Base-by-base conservation (phyloP, 1,140 invertebrate genomes). In the Euschistus heros region DNA sequence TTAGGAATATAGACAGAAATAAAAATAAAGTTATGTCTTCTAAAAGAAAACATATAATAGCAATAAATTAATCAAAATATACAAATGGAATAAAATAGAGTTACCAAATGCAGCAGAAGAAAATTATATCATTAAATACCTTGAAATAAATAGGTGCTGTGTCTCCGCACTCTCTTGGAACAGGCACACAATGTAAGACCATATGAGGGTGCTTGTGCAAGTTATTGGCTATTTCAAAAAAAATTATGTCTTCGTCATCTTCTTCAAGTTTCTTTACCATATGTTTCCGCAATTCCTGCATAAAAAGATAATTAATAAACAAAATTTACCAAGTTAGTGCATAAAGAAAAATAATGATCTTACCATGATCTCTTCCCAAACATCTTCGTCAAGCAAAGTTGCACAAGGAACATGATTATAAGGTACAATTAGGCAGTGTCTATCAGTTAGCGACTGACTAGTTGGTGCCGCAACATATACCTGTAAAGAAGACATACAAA, bases 91-190 rank as follows among this genome's bases (percentile, higher is more conserved):
- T 44, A 10, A 10, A 44, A 44, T 44, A 44, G 17, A 44, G 7
- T 17, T 44, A 47, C 18, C n/a, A 50, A 22, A 20, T 13, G 47
- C n/a, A 3, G n/a, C 1, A 50, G 1, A 6, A n/a, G 5, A 50
- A 18, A 50, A 20, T 50, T 50, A 50, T 20, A 6, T 18, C n/a
- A n/a, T 22, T 65, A 70, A 24, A 70, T 73, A 84, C 84, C 76
- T 96, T 97, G 73, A 98, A 98, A 79, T 97, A 98, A 68, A 98
- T 95, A 1, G 93, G 91, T 14, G 91, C 91, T 73, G 88, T 77
- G 68, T 91, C 87, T 26, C 88, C 90, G 37, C 84, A 80, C 75
- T 94, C 88, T 72, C 81, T 82, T 6, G 89, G 84, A 69, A 97
- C 71, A 0, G 94, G 91, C 22, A 98, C 79, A 80, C 94, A 97